Evolutionary conservation across 1,140 invertebrate species (phyloP).

Genomic region (Pseudomyrmex cubaensis): DNA sequence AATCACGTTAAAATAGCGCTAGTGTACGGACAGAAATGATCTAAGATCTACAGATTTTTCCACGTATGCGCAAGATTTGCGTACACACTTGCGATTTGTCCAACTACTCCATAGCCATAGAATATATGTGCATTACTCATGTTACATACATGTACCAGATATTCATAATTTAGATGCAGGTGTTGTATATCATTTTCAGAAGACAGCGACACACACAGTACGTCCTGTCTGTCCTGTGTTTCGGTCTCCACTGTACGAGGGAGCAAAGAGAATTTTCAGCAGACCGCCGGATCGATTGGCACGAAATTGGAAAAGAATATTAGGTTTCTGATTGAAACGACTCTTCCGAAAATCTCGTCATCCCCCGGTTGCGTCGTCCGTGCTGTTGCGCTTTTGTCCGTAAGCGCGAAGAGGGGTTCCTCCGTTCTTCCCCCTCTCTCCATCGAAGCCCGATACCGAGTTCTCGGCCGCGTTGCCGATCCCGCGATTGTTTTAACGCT

Average conservation of each 20-base stretch:
- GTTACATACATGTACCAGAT: too few species aligned
- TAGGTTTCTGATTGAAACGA: constrained; percentile 79
- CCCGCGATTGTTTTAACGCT: constrained; percentile 54
- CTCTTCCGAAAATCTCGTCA: constrained; percentile 70
- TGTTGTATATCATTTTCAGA: too few species aligned
- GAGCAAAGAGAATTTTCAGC: constrained; percentile 79
- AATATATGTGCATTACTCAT: too few species aligned
- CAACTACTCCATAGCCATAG: too few species aligned
- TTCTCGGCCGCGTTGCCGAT: constrained; percentile 7
- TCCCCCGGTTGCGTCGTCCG: constrained; percentile 21
- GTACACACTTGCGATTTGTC: too few species aligned
- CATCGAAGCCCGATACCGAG: neutral
- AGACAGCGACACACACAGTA: constrained; percentile 48
- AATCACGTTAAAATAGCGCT: too few species aligned
- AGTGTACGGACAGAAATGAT: too few species aligned
- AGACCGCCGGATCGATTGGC: constrained; percentile 80
- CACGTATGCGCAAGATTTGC: too few species aligned
- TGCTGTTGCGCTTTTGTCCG: constrained; percentile 59
- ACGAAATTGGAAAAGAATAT: constrained; percentile 78
- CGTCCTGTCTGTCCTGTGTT: constrained; percentile 69
- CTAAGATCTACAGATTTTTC: too few species aligned
- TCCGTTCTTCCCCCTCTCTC: neutral
- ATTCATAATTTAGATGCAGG: too few species aligned
- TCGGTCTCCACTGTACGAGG: constrained; percentile 62
- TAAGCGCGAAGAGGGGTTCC: constrained; percentile 42